Conservation (phyloP, 1,140 invertebrate genomes). For the Sipha flava region DNA sequence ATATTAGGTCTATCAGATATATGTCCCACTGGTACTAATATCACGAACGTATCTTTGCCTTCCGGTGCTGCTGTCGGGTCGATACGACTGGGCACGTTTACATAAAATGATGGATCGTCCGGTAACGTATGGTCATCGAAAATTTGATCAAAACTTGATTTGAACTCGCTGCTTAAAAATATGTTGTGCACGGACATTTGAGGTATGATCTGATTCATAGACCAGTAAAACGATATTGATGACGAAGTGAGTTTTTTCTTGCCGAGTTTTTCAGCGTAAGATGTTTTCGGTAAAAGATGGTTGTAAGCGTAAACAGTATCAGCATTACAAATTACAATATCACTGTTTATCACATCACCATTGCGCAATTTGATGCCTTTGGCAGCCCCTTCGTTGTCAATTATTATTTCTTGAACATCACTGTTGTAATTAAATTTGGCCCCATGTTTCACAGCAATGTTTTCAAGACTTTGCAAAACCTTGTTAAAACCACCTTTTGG, state of each 20-base stretch:
- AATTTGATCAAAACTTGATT: neutral
- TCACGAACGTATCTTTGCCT: neutral
- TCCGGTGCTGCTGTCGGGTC: neutral
- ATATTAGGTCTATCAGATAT: neutral
- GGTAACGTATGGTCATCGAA: neutral
- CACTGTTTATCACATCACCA: neutral
- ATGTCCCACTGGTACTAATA: neutral
- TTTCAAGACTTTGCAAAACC: conserved; percentile 5
- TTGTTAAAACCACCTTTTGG: conserved; percentile 17
- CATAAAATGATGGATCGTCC: neutral
- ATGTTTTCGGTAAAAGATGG: neutral
- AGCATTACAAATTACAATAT: conserved; percentile 17
- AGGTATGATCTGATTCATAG: too few relatives aligned
- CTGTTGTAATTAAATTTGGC: conserved; percentile 1
- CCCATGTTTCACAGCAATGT: neutral
- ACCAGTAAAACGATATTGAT: too few relatives aligned
- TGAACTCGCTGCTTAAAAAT: neutral
- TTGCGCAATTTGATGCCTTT: neutral
- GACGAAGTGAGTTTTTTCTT: too few relatives aligned
- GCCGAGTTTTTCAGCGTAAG: too few relatives aligned
- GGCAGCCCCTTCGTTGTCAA: neutral
- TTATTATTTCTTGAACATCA: conserved; percentile 1
- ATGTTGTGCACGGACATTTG: too few relatives aligned
- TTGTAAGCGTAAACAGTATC: conserved; percentile 18
- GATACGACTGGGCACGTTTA: neutral